Base-by-base conservation (phyloP, 2,113 vertebrate genomes). In the Phaethornis superciliosus region DNA sequence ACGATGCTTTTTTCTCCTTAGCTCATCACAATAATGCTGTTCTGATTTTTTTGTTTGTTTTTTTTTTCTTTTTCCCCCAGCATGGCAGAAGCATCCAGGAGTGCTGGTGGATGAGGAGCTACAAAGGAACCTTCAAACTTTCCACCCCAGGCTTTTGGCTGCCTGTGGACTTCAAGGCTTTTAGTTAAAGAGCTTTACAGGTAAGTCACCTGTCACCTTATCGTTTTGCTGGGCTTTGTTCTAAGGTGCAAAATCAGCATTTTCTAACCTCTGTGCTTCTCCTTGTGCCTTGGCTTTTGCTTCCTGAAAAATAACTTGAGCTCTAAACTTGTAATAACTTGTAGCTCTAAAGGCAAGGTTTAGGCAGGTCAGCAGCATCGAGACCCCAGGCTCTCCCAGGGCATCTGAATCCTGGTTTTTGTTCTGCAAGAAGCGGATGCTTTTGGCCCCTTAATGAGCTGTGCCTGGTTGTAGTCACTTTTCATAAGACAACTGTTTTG, bases 131-230 rank as follows among this genome's bases (percentile, higher is more conserved):
- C 44, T 56, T 81, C 59, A 84, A 0, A 75, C 52, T n/a, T 58
- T 21, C 32, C 72, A 55, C 37, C 64, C 32, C 5, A 59, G 37
- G 58, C 80, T 58, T 37, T 21, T 63, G 1, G 27, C 72, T 75
- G 83, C 54, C 51, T 35, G 37, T 0, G 21, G 71, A 11, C 54
- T 67, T 59, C n/a, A 81, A 44, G 33, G 56, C 81, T 84, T 74
- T 32, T 35, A 67, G 22, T 69, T 60, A 24, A 88, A 59, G n/a
- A 77, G n/a, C 40, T 63, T 24, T 83, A 10, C 69, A 90, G 88
- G 90, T 95, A 51, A 77, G 83, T 65, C 83, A 46, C 60, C 40
- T 93, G 83, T 65, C 83, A 46, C 60, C 40, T 93, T 65, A 60
- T 51, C 18, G 0, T 19, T 80, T 30, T 13, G 0, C 9, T 68